Evolutionary conservation across 2,113 vertebrate genomes (phyloP).

Genomic region (Corynorhinus townsendii): DNA sequence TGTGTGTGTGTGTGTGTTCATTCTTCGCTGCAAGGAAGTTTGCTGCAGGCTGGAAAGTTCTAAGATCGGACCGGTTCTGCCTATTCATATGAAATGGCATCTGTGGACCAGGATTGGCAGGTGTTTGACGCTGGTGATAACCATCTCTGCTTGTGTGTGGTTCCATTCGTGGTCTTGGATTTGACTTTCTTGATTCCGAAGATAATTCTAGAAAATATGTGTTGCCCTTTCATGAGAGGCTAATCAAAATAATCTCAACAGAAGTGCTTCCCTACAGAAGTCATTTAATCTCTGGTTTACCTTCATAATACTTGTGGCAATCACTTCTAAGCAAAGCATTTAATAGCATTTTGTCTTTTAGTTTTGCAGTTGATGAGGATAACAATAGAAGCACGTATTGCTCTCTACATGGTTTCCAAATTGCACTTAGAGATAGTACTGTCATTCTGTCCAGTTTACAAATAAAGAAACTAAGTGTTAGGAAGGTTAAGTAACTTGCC

Average conservation of each 20-base stretch:
- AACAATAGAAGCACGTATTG: not conserved
- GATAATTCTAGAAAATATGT: not conserved
- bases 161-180: not conserved
- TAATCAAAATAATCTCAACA: not conserved
- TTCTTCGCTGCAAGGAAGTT: conserved; percentile 6
- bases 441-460: not conserved
- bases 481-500: not conserved
- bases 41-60: conserved; percentile 40
- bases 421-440: not conserved
- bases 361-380: not conserved
- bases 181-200: not conserved
- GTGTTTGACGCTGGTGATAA: not conserved
- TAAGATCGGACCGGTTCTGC: not conserved
- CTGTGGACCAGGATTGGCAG: not conserved
- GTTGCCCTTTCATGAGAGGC: not conserved
- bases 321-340: not conserved
- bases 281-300: not conserved
- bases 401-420: not conserved
- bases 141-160: not conserved
- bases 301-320: not conserved
- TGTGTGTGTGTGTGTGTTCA: not conserved
- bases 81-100: not conserved
- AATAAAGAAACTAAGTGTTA: not conserved
- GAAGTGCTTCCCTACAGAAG: not conserved
- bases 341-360: not conserved